These are phyloP conservation scores for Drosophila asahinai DNA, from an alignment of 1,140 invertebrate species.

Conservation along the genomic window DNA sequence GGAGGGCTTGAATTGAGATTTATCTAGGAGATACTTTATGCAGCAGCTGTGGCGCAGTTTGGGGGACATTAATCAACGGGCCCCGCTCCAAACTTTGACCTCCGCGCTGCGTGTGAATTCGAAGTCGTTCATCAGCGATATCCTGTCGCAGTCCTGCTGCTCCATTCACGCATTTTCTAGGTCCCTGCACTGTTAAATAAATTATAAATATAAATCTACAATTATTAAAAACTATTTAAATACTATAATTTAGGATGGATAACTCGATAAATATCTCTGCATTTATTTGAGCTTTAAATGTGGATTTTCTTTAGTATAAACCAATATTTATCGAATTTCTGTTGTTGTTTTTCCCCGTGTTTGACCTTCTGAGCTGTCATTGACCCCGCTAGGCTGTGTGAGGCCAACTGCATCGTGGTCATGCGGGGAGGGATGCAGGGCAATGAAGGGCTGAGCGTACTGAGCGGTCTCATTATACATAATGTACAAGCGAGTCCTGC, in stretches of 20 bases:
- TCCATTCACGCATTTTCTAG: neutral
- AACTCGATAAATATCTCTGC: too few relatives aligned
- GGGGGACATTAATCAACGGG: constrained; percentile 53
- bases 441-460: neutral
- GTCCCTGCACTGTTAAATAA: neutral
- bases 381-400: constrained; percentile 62
- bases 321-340: constrained; percentile 19
- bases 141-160: constrained; percentile 50
- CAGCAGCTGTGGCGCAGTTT: constrained; percentile 39
- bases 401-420: constrained; percentile 57
- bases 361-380: constrained; percentile 82
- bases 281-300: too few relatives aligned
- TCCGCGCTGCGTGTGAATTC: constrained; percentile 45
- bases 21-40: constrained; percentile 75
- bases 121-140: constrained; percentile 70
- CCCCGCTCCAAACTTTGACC: constrained; percentile 21
- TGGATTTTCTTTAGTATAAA: constrained; percentile 5
- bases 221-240: too few relatives aligned
- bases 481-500: constrained; percentile 45
- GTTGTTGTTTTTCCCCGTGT: constrained; percentile 17
- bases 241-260: too few relatives aligned
- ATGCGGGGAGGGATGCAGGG: constrained; percentile 15
- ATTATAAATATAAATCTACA: too few relatives aligned
- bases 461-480: constrained; percentile 54
- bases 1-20: constrained; percentile 38